phyloP scores from a whole-genome alignment of 2,797 vertebrate genomes.

The Labroides dimidiatus region DNA sequence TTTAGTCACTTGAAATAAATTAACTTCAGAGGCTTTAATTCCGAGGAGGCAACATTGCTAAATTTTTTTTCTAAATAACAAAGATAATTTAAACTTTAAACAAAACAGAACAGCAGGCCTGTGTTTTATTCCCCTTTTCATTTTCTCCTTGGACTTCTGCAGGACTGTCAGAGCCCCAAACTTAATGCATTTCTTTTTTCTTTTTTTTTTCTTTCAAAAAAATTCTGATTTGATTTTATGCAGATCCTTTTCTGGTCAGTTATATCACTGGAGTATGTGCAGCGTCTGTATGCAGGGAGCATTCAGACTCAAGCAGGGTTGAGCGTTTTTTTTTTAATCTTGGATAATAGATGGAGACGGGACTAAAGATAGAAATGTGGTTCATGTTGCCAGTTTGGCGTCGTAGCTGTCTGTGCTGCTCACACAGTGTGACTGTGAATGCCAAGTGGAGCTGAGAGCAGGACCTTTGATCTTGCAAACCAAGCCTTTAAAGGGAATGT shows the following conservation, averaged over 20 bases:
- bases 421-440: constrained; percentile 65
- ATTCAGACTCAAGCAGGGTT: constrained; percentile 24
- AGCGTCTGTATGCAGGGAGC: constrained; percentile 28
- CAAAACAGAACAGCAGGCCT: constrained; percentile 22
- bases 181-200: constrained; percentile 13
- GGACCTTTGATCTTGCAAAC: constrained; percentile 74
- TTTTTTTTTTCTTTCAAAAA: too few species aligned
- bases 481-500: constrained; percentile 57
- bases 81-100: constrained; percentile 5
- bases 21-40: constrained; percentile 1
- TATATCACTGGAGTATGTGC: constrained; percentile 29
- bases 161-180: constrained; percentile 25
- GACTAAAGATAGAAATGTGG: constrained; percentile 57
- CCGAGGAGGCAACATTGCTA: not conserved
- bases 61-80: constrained; percentile 12
- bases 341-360: constrained; percentile 56
- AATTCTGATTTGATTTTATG: too few species aligned
- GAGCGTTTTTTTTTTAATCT: constrained; percentile 34
- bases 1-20: not conserved
- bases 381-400: constrained; percentile 46
- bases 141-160: constrained; percentile 50
- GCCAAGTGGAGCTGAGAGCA: constrained; percentile 60
- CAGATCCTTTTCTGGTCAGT: constrained; percentile 39
- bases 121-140: constrained; percentile 53
- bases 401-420: constrained; percentile 53